These are phyloP conservation scores for Euleptes europaea DNA, from an alignment of 2,113 vertebrate species.

Conservation along the genomic window DNA sequence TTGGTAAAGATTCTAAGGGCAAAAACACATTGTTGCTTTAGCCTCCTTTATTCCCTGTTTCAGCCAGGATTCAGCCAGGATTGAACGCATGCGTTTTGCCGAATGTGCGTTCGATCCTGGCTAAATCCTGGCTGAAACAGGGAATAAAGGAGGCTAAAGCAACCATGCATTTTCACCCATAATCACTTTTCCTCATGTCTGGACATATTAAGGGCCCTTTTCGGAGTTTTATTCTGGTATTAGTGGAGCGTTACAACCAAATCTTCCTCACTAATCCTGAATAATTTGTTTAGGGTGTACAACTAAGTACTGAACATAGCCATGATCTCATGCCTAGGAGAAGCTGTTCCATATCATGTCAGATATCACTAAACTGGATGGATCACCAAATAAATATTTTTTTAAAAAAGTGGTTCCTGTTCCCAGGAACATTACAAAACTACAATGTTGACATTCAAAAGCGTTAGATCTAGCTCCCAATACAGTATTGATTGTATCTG, in stretches of 20 bases:
- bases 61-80: too few relatives aligned
- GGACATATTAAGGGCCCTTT: constrained; percentile 30
- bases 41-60: too few relatives aligned
- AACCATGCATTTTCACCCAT: too few relatives aligned
- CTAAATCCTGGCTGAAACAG: too few relatives aligned
- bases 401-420: not conserved
- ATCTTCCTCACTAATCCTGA: constrained; percentile 32
- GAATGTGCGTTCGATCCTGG: too few relatives aligned
- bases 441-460: not conserved
- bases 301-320: not conserved
- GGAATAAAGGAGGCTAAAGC: too few relatives aligned
- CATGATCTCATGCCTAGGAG: not conserved
- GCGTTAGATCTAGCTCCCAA: not conserved
- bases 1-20: constrained; percentile 20
- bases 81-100: too few relatives aligned
- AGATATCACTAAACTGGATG: not conserved
- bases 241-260: constrained; percentile 48
- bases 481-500: not conserved
- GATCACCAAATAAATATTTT: not conserved
- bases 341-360: not conserved
- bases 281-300: not conserved
- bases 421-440: not conserved
- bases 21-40: too few relatives aligned
- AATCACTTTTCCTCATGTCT: constrained; percentile 33
- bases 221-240: constrained; percentile 42